A percentile compares a stretch with the other conserved stretches of the same genome.
These are phyloP conservation scores for Nyctereutes procyonoides DNA, from an alignment of 2,113 vertebrate species.

Conservation along the genomic window DNA sequence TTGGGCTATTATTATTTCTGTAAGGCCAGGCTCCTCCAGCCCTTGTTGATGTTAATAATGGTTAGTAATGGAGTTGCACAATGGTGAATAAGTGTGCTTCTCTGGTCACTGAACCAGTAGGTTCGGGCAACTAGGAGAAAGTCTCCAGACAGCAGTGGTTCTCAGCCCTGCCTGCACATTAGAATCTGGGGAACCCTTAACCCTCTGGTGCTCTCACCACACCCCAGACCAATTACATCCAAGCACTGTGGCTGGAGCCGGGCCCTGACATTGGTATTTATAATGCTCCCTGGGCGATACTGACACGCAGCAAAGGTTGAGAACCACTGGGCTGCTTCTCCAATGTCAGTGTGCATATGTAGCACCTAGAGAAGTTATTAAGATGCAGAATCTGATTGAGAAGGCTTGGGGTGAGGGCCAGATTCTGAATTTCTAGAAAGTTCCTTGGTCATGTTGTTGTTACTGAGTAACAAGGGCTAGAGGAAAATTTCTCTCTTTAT, in stretches of 20 bases:
- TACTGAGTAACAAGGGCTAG: neutral
- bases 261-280: neutral
- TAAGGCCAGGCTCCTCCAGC: neutral
- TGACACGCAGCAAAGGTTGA: neutral
- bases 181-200: neutral
- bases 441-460: neutral
- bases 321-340: neutral
- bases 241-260: neutral
- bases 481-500: slow-evolving; percentile 7
- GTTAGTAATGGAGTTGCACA: neutral
- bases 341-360: neutral
- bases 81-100: neutral
- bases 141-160: neutral
- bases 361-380: slow-evolving; percentile 28
- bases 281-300: neutral
- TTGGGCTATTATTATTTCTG: neutral
- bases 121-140: neutral
- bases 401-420: neutral
- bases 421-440: slow-evolving; percentile 47
- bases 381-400: slow-evolving; percentile 35
- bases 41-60: neutral
- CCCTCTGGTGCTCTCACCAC: neutral
- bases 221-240: neutral
- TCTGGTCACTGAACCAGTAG: neutral
- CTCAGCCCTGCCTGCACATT: neutral